phyloP scores from a whole-genome alignment of 1,140 invertebrate genomes.

The Drosophila ogumai region DNA sequence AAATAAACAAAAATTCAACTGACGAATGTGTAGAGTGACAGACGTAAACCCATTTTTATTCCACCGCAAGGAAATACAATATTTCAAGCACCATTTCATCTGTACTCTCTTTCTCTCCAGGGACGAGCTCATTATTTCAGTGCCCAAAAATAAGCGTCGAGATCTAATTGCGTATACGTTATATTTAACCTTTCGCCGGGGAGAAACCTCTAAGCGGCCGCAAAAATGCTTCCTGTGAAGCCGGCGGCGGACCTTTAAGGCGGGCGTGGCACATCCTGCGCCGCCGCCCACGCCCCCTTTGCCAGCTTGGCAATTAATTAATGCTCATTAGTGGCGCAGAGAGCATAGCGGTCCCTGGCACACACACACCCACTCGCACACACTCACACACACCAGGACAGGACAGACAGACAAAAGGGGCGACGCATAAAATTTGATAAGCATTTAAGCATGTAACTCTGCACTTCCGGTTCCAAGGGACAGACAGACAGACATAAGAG shows the following conservation, averaged over 20 bases:
- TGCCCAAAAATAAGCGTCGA: background rate
- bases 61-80: background rate
- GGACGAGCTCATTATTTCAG: slow-evolving; percentile 5
- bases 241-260: slow-evolving; percentile 26
- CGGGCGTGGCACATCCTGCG: slow-evolving; percentile 36
- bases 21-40: background rate
- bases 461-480: slow-evolving; percentile 63
- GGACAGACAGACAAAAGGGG: slow-evolving; percentile 13
- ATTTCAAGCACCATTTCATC: background rate
- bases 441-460: slow-evolving; percentile 82
- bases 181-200: slow-evolving; percentile 17
- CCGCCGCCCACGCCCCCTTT: slow-evolving; percentile 11
- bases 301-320: slow-evolving; percentile 72
- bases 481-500: slow-evolving; percentile 34
- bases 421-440: slow-evolving; percentile 80
- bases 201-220: slow-evolving; percentile 13
- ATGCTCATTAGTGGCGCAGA: slow-evolving; percentile 72
- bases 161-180: slow-evolving; percentile 8
- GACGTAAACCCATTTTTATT: background rate
- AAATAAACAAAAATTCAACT: background rate
- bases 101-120: background rate
- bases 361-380: slow-evolving; percentile 1
- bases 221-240: slow-evolving; percentile 21
- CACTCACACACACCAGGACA: background rate
- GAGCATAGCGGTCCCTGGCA: slow-evolving; percentile 27